Conservation (phyloP, 2,888 invertebrate species). For the Archips xylosteana region DNA sequence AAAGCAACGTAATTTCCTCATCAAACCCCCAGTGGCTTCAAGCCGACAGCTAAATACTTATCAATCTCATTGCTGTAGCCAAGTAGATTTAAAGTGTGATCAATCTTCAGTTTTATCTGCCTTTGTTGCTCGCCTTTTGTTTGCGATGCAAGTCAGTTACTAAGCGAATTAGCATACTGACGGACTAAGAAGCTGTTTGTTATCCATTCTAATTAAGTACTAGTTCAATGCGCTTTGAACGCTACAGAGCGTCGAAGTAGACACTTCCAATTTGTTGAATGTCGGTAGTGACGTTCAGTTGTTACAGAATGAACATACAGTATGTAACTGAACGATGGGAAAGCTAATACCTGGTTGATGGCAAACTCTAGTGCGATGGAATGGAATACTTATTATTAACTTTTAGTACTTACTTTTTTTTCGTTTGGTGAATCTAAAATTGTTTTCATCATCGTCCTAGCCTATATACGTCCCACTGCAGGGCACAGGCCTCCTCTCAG, state of each 20-base stretch:
- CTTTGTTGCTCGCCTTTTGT: slow-evolving; percentile 26
- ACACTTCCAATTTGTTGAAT: not conserved
- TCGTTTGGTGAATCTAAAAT: too few species aligned
- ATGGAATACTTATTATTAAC: too few species aligned
- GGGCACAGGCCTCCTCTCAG: too few species aligned
- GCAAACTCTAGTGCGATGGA: too few species aligned
- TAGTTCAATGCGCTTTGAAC: not conserved
- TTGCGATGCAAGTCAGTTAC: slow-evolving; percentile 30
- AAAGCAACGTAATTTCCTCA: not conserved
- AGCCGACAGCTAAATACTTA: slow-evolving; percentile 19
- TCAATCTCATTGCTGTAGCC: slow-evolving; percentile 23
- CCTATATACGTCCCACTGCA: too few species aligned
- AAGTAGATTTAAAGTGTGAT: slow-evolving; percentile 32
- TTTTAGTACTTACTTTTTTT: too few species aligned
- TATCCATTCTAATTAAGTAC: slow-evolving; percentile 25
- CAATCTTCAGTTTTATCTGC: slow-evolving; percentile 35
- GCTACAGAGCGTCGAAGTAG: not conserved
- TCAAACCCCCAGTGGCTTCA: slow-evolving; percentile 2
- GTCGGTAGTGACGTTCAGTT: not conserved
- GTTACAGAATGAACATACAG: too few species aligned
- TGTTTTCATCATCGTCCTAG: too few species aligned
- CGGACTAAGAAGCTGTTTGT: not conserved
- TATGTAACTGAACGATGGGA: too few species aligned
- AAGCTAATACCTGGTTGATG: too few species aligned
- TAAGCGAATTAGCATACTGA: slow-evolving; percentile 24